Evolutionary conservation across 2,888 invertebrate species (phyloP).

Genomic region (Merodon equestris): DNA sequence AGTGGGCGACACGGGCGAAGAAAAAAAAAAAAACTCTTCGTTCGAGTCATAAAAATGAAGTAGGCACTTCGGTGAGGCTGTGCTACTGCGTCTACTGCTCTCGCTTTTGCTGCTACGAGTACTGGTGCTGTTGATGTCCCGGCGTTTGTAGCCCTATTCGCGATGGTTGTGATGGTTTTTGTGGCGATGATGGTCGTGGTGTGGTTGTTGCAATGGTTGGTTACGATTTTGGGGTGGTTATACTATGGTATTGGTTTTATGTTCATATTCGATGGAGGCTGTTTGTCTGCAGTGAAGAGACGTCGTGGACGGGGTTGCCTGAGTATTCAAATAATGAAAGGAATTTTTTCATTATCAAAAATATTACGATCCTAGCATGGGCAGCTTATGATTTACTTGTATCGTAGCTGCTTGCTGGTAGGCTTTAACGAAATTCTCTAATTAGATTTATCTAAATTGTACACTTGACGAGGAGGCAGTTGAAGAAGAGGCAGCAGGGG

Average conservation of each 20-base stretch:
- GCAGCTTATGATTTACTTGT: constrained; percentile 51
- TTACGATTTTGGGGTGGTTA: constrained; percentile 48
- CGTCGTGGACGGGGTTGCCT: constrained; percentile 9
- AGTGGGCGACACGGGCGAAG: background rate
- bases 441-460: constrained; percentile 67
- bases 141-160: constrained; percentile 21
- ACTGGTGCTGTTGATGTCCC: constrained; percentile 45
- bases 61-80: constrained; percentile 58
- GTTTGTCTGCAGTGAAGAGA: constrained; percentile 19
- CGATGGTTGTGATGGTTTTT: no score
- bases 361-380: constrained; percentile 51
- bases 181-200: constrained; percentile 19
- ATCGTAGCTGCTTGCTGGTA: background rate
- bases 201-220: constrained; percentile 35
- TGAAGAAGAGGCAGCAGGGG: background rate
- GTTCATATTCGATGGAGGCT: constrained; percentile 32
- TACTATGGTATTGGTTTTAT: constrained; percentile 44
- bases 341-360: constrained; percentile 70
- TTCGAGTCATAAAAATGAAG: constrained; percentile 64
- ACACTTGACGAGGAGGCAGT: constrained; percentile 37
- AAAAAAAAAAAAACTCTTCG: constrained; percentile 31
- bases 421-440: constrained; percentile 55
- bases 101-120: constrained; percentile 25
- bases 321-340: constrained; percentile 69
- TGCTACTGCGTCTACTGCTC: no score